Evolutionary conservation across 53 echinoderm and acorn worm genomes (phyloP).

Genomic region (Echinometra lucunter): DNA sequence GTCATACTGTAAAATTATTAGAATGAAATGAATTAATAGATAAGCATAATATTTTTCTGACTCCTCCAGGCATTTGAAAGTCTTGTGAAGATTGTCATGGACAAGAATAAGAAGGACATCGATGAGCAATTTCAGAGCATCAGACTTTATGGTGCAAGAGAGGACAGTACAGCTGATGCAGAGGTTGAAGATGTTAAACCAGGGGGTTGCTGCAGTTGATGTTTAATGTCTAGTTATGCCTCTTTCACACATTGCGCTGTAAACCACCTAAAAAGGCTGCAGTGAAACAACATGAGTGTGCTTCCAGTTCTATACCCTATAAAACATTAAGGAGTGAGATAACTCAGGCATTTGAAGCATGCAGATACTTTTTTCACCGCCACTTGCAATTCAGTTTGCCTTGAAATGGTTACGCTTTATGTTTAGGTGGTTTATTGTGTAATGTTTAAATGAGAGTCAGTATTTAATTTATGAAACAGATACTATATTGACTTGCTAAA

Average conservation of each 20-base stretch:
- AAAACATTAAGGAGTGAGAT: no score
- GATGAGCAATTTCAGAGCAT: conserved; percentile 86
- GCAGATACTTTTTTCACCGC: background rate
- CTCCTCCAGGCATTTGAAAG: conserved; percentile 75
- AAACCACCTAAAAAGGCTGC: background rate
- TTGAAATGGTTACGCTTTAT: background rate
- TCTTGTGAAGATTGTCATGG: conserved; percentile 78
- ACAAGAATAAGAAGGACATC: conserved; percentile 78
- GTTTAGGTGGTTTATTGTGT: background rate
- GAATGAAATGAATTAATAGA: background rate
- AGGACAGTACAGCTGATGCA: conserved; percentile 75
- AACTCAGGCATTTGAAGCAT: no score
- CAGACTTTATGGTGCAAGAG: conserved; percentile 76
- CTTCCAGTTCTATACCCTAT: no score
- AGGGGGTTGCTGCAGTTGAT: conserved; percentile 61
- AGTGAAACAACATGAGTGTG: no score
- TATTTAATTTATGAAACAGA: background rate
- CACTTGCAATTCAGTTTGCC: background rate
- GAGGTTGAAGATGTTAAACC: conserved; percentile 33
- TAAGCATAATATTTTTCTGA: background rate
- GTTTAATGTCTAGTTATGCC: background rate
- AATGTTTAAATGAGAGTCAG: background rate
- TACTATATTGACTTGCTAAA: background rate
- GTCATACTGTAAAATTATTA: no score
- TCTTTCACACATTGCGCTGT: background rate